Percentiles rank a stretch among this genome's conserved stretches.
These are phyloP conservation scores for Lypha dubia DNA, from an alignment of 2,888 invertebrate genomes.

Conservation along the genomic window DNA sequence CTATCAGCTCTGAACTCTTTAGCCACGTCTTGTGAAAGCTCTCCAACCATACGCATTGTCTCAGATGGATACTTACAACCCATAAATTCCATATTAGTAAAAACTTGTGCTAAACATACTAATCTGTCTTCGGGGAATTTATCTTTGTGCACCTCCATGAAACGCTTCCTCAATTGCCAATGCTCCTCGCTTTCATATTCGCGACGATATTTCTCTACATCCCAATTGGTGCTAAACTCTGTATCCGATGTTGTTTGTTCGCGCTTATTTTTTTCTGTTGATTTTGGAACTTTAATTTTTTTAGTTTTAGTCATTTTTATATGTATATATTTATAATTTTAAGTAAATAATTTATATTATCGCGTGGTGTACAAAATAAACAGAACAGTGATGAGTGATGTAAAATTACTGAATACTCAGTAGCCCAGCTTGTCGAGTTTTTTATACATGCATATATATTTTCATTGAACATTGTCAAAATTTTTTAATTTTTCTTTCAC, in stretches of 20 bases:
- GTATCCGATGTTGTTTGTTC: not conserved
- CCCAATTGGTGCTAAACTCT: slow-evolving; percentile 85
- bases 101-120: slow-evolving; percentile 95
- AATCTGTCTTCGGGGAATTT: slow-evolving; percentile 91
- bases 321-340: not conserved
- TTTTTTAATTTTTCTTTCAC: too few relatives aligned
- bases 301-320: slow-evolving; percentile 61
- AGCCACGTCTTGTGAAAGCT: slow-evolving; percentile 89
- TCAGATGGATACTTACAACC: slow-evolving; percentile 89
- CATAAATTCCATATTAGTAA: slow-evolving; percentile 89
- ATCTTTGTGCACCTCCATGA: slow-evolving; percentile 91
- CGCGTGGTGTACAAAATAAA: slow-evolving; percentile 14
- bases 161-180: slow-evolving; percentile 92
- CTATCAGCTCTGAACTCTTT: slow-evolving; percentile 88
- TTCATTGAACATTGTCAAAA: too few relatives aligned
- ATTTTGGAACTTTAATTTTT: slow-evolving; percentile 13
- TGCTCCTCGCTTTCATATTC: slow-evolving; percentile 95
- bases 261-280: not conserved
- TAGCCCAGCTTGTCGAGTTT: too few relatives aligned
- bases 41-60: slow-evolving; percentile 91
- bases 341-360: too few relatives aligned
- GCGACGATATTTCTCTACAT: slow-evolving; percentile 89
- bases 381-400: not conserved
- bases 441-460: too few relatives aligned
- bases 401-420: not conserved